These are phyloP conservation scores for Nerophis ophidion DNA, from an alignment of 2,113 vertebrate species.

Conservation along the genomic window DNA sequence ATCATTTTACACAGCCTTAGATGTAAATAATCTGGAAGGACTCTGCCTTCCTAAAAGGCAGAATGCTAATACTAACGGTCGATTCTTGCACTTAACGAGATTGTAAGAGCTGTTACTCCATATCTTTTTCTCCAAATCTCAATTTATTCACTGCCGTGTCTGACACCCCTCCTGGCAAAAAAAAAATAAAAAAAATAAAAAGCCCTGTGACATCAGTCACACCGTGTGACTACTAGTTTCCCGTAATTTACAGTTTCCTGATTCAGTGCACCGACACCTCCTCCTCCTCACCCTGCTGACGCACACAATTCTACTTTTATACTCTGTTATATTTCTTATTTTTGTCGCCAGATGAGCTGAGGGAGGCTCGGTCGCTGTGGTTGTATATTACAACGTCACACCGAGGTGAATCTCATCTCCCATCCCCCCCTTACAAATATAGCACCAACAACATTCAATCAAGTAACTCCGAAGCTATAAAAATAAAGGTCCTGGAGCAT, in stretches of 20 bases:
- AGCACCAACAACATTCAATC: no score
- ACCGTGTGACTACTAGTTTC: conserved; percentile 10
- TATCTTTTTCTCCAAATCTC: conserved; percentile 39
- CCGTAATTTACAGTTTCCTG: conserved; percentile 46
- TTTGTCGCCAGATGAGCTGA: conserved; percentile 23
- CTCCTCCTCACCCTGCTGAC: conserved; percentile 2
- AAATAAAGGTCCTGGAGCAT: no score
- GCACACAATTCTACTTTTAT: conserved; percentile 17
- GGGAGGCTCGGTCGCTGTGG: neutral
- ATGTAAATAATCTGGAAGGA: no score
- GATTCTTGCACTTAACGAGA: no score
- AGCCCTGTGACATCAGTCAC: conserved; percentile 42
- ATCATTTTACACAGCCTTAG: no score
- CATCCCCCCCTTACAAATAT: no score
- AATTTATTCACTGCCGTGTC: conserved; percentile 16
- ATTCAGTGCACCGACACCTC: neutral
- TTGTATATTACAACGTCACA: no score
- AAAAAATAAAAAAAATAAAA: conserved; percentile 28
- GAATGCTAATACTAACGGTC: no score
- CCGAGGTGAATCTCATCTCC: no score
- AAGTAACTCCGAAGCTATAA: no score
- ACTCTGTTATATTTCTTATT: conserved; percentile 16
- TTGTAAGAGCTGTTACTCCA: conserved; percentile 2
- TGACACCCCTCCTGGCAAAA: conserved; percentile 3
- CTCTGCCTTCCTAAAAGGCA: no score